Percentiles rank a stretch among this genome's conserved stretches.
Evolutionary conservation across 1,140 invertebrate genomes (phyloP).

Genomic region (Drosophila teissieri): DNA sequence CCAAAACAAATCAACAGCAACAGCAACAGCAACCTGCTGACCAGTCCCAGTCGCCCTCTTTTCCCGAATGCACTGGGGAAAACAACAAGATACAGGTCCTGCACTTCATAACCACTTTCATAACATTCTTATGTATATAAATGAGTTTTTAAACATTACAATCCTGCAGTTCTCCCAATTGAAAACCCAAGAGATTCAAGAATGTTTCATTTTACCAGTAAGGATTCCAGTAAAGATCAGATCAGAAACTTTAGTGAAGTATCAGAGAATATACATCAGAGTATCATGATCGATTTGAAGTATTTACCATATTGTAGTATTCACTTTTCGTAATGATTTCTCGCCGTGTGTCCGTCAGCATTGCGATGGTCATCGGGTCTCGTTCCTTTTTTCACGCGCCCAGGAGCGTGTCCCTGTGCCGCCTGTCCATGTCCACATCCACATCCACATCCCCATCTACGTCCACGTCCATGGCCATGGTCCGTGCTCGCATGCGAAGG

Average conservation of each 20-base stretch:
- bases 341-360: slow-evolving; percentile 25
- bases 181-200: too few relatives aligned
- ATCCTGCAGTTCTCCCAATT: too few relatives aligned
- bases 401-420: slow-evolving; percentile 51
- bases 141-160: too few relatives aligned
- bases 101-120: too few relatives aligned
- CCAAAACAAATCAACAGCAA: slow-evolving; percentile 65
- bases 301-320: too few relatives aligned
- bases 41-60: slow-evolving; percentile 48
- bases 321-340: background rate
- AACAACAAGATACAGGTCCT: background rate
- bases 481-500: slow-evolving; percentile 43
- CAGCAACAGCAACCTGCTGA: slow-evolving; percentile 71
- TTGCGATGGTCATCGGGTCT: slow-evolving; percentile 46
- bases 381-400: slow-evolving; percentile 57
- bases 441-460: slow-evolving; percentile 3
- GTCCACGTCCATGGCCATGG: slow-evolving; percentile 13
- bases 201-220: too few relatives aligned
- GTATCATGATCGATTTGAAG: too few relatives aligned
- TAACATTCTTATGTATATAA: too few relatives aligned
- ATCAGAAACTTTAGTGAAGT: too few relatives aligned
- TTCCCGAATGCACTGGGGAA: slow-evolving; percentile 17
- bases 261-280: too few relatives aligned
- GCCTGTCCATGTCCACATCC: slow-evolving; percentile 6
- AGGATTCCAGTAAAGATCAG: too few relatives aligned